phyloP scores from a whole-genome alignment of 2,797 vertebrate genomes.

The Echeneis naucrates region DNA sequence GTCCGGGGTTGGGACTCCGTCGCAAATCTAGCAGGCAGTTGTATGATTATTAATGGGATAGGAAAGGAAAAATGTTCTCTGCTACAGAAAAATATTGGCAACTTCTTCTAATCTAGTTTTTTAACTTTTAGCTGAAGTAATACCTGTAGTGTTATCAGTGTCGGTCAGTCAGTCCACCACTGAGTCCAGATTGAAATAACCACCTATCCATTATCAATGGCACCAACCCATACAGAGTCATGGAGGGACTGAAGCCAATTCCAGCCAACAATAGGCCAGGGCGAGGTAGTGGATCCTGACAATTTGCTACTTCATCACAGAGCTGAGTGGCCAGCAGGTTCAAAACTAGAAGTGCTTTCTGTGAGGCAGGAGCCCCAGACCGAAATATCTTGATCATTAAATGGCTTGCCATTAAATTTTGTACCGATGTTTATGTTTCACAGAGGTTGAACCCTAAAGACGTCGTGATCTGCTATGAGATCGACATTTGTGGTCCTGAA shows the following conservation, averaged over 20 bases:
- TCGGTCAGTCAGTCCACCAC: background rate
- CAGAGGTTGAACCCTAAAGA: background rate
- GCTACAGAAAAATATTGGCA: background rate
- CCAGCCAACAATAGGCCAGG: too few species aligned
- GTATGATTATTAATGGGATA: background rate
- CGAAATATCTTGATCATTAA: background rate
- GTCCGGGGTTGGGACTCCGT: slow-evolving; percentile 2
- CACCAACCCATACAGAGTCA: too few species aligned
- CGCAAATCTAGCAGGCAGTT: slow-evolving; percentile 12
- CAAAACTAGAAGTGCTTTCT: too few species aligned
- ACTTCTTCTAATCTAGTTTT: background rate
- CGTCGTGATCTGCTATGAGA: background rate
- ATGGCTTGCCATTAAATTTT: background rate
- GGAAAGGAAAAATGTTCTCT: background rate
- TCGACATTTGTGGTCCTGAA: background rate
- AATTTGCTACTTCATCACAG: too few species aligned
- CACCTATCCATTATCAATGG: too few species aligned
- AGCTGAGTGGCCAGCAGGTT: too few species aligned
- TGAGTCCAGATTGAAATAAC: background rate
- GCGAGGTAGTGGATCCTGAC: too few species aligned
- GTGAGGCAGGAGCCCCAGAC: background rate
- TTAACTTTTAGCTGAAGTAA: background rate
- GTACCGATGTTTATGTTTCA: background rate
- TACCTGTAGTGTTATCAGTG: background rate
- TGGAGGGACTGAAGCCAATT: too few species aligned